Evolutionary conservation across 2,797 vertebrate species (phyloP).

Genomic region (Melopsittacus undulatus): DNA sequence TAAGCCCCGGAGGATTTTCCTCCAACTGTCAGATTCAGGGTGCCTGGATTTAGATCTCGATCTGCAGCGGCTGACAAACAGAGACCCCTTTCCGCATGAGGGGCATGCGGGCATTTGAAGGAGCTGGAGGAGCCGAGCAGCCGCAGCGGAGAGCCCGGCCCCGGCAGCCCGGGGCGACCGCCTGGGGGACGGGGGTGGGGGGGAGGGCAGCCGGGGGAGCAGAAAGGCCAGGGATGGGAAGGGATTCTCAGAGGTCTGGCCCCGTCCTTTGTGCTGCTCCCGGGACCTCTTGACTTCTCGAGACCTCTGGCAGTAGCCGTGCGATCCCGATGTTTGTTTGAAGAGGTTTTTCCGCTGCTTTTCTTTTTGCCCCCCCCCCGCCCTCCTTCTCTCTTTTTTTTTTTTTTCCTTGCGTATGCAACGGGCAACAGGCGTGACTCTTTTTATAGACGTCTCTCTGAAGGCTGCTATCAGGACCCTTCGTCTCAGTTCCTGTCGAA

Average conservation of each 20-base stretch:
- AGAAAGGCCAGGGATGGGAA: background rate
- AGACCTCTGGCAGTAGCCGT: slow-evolving; percentile 68
- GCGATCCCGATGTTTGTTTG: slow-evolving; percentile 75
- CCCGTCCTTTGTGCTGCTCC: slow-evolving; percentile 33
- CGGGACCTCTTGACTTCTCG: slow-evolving; percentile 53
- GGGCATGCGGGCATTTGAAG: slow-evolving; percentile 7
- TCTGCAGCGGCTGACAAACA: background rate
- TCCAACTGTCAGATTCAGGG: slow-evolving; percentile 34
- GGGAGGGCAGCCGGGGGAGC: background rate
- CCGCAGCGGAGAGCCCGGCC: background rate
- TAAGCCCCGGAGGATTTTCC: slow-evolving; percentile 55
- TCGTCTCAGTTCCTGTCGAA: background rate
- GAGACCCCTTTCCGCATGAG: background rate
- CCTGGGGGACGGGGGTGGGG: background rate
- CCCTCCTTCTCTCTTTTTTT: no score
- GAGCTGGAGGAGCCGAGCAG: background rate
- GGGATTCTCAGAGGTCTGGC: background rate
- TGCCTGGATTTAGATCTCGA: slow-evolving; percentile 32
- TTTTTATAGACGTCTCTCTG: slow-evolving; percentile 27
- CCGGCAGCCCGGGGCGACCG: background rate
- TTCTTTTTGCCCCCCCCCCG: background rate
- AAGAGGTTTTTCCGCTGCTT: slow-evolving; percentile 47
- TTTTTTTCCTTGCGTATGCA: background rate
- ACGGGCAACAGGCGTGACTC: background rate
- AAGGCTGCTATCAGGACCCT: background rate